Percentiles rank a stretch among this genome's conserved stretches.
Evolutionary conservation across 2,797 vertebrate genomes (phyloP).

Genomic region (Arctocebus calabarensis): DNA sequence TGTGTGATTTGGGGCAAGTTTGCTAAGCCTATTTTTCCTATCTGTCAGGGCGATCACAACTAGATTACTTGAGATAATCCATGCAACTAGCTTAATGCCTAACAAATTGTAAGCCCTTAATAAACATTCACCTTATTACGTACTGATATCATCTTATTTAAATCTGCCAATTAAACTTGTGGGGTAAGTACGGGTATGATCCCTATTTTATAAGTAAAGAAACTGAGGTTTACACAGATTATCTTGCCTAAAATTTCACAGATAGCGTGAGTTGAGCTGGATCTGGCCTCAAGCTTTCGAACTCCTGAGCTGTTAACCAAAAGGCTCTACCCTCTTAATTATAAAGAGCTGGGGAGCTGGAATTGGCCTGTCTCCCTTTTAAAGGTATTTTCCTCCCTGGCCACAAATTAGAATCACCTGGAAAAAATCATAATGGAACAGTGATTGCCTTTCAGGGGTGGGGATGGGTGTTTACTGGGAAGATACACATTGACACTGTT

Average conservation of each 20-base stretch:
- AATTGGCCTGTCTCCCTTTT: background rate
- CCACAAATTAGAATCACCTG: constrained; percentile 13
- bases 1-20: constrained; percentile 52
- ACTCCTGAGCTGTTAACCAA: background rate
- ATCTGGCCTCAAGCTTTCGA: constrained; percentile 21
- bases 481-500: background rate
- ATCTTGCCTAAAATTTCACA: constrained; percentile 7
- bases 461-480: background rate
- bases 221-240: background rate
- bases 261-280: background rate
- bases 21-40: constrained; percentile 22
- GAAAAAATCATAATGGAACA: constrained; percentile 10
- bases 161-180: background rate
- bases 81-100: constrained; percentile 19
- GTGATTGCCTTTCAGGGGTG: background rate
- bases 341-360: background rate
- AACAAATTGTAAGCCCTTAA: constrained; percentile 43
- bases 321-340: background rate
- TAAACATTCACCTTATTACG: constrained; percentile 24
- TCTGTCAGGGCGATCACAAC: constrained; percentile 13
- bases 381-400: background rate
- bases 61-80: constrained; percentile 48
- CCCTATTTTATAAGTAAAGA: constrained; percentile 21
- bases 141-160: constrained; percentile 50
- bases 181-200: constrained; percentile 8